Base-by-base conservation (phyloP, 1,140 invertebrate species). In the Caerostris darwini region DNA sequence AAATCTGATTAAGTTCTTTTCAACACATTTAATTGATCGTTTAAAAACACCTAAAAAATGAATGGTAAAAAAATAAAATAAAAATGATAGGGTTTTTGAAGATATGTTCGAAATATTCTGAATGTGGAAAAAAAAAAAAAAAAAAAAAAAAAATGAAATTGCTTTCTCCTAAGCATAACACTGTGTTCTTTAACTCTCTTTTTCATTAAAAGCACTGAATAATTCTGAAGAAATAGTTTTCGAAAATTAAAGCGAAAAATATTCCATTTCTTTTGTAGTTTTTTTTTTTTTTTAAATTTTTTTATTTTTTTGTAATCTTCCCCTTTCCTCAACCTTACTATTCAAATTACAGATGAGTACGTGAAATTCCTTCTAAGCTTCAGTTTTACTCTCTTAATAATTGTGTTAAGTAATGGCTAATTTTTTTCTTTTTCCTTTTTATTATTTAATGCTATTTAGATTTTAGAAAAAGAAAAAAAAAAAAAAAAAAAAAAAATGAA, bases 391-490 rank as follows among this genome's bases (percentile, higher is more conserved):
- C 69, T 91, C 56, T 77, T 58, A 91, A 61, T 91, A 91, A 91
- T 91, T 91, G 89, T 91, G 71, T 91, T 91, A 91, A 91, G 54
- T 91, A 91, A 91, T 82, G 89, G 57, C 89, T 91, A 91, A 77
- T 71, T 71, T 81, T 91, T 77, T 91, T 91, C 50, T 81, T n/a
- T n/a, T 88, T 50, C 59, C 50, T 67, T 85, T 85, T 59, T 85
- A 57, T 57, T 67, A 90, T 54, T 91, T 53, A 54, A 61, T 54
- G 69, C 59, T 82, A 56, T 82, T 77, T 82, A 91, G 77, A 91
- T 56, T 69, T 50, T 82, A 81, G 58, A 67, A 81, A 50, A 58
- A 58, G 71, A 81, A 50, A 54, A 53, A 57, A 61, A 88, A 64
- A 3, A 12, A n/a, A n/a, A n/a, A n/a, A n/a, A n/a, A n/a, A n/a